Evolutionary conservation across 2,888 invertebrate species (phyloP).

Genomic region (Amphiduros pacificus): DNA sequence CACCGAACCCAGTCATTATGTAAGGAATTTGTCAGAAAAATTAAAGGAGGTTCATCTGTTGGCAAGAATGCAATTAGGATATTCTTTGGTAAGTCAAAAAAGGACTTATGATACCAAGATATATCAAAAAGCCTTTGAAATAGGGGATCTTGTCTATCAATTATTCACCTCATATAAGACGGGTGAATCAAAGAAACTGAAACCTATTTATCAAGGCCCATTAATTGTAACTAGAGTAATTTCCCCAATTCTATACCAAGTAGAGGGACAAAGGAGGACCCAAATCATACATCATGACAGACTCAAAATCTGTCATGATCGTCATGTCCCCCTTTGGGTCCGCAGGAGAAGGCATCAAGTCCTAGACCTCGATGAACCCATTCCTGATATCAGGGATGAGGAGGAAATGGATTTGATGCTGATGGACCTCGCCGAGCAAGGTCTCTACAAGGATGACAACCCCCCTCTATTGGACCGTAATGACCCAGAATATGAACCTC

Average conservation of each 20-base stretch:
- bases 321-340: not conserved
- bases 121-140: not conserved
- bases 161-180: not conserved
- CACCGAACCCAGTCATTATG: too few relatives aligned
- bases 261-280: not conserved
- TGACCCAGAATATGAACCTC: too few relatives aligned
- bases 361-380: not conserved
- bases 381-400: too few relatives aligned
- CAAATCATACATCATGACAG: not conserved
- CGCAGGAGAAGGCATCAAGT: not conserved
- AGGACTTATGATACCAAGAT: too few relatives aligned
- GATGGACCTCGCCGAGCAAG: too few relatives aligned
- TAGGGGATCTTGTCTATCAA: not conserved
- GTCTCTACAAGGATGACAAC: too few relatives aligned
- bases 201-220: not conserved
- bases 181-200: not conserved
- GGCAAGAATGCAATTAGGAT: too few relatives aligned
- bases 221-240: not conserved
- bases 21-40: too few relatives aligned
- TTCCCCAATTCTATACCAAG: not conserved
- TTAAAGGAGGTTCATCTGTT: too few relatives aligned
- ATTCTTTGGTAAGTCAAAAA: too few relatives aligned
- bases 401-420: too few relatives aligned
- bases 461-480: too few relatives aligned
- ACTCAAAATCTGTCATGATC: not conserved